Percentiles rank a stretch among this genome's conserved stretches.
These are phyloP conservation scores for Smutsia temminckii DNA, from an alignment of 2,797 vertebrate species.

Conservation along the genomic window DNA sequence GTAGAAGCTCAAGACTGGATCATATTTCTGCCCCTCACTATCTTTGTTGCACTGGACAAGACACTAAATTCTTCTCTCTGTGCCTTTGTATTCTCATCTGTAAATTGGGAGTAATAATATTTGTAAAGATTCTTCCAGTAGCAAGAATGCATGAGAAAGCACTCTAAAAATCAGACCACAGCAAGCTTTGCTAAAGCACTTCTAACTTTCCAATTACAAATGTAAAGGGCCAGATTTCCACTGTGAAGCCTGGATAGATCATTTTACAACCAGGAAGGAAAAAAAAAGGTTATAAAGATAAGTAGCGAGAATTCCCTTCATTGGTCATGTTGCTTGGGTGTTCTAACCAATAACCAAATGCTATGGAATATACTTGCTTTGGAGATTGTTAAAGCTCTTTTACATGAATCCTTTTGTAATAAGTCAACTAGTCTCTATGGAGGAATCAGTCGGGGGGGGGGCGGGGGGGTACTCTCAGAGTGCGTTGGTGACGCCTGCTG, in stretches of 20 bases:
- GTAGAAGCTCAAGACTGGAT: too few relatives aligned
- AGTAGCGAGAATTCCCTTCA: neutral
- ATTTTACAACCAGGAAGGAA: neutral
- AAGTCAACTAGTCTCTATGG: neutral
- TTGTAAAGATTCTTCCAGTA: neutral
- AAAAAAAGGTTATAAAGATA: neutral
- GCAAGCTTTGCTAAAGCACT: too few relatives aligned
- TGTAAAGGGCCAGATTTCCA: neutral
- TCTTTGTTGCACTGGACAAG: neutral
- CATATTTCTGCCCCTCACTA: neutral
- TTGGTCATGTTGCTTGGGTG: neutral
- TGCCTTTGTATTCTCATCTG: neutral
- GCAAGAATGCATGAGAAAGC: neutral
- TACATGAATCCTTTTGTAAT: neutral
- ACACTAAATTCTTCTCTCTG: neutral
- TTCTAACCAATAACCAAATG: neutral
- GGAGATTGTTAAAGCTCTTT: neutral
- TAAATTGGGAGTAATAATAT: neutral
- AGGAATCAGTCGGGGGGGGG: neutral
- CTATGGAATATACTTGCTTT: neutral
- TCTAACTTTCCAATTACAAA: neutral
- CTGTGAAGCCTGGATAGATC: too few relatives aligned
- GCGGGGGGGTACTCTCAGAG: neutral
- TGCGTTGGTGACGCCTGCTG: slow-evolving; percentile 52
- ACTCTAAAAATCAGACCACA: neutral